Evolutionary conservation across 2,888 invertebrate species (phyloP), one percentile per base, ranked within the genome.

Genomic region (Andrena trimmerana): DNA sequence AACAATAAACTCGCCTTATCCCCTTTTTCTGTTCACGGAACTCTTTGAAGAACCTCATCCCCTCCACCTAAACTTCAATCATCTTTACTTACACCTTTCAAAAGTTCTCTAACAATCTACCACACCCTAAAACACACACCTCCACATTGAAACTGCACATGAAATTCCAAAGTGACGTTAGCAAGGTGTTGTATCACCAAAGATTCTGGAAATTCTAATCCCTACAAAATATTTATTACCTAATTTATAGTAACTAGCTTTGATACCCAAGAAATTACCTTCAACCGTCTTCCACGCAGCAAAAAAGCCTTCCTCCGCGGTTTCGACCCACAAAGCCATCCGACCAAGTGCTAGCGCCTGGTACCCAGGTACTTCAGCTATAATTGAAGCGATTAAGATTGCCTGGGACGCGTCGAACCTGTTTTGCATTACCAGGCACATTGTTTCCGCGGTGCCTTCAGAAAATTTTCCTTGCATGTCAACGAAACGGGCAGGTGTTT

Each of bases 401-500:
- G 62, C 57, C 6, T 16, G 29, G 54, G 42, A 42, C 29, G 10
- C 24, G 36, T 20, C 20, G 29, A 31, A 57, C 36, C 42, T 66
- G 13, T 20, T 59, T 78, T 36, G 48, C 71, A 48, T 70, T 52
- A 54, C 27, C 60, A n/a, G 16, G 52, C 54, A 48, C 79, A 79
- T 80, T 84, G 76, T 83, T 70, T 73, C 60, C 65, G 62, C 71
- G 54, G 7, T 70, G 66, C 52, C 71, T 27, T 70, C 29, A 76
- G 79, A 85, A 88, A 90, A 89, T 90, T 90, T 92, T 90, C 87
- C 62, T 88, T 88, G 90, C 91, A 86, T 89, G 88, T 92, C 91
- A 92, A 90, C 88, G 85, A 88, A 86, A 80, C 84, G 87, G 84
- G 90, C 92, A 92, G 92, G 90, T 92, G 92, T 89, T 91, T 84